These are phyloP conservation scores for Bruchidius siliquastri DNA, from an alignment of 2,888 invertebrate species.

Conservation along the genomic window DNA sequence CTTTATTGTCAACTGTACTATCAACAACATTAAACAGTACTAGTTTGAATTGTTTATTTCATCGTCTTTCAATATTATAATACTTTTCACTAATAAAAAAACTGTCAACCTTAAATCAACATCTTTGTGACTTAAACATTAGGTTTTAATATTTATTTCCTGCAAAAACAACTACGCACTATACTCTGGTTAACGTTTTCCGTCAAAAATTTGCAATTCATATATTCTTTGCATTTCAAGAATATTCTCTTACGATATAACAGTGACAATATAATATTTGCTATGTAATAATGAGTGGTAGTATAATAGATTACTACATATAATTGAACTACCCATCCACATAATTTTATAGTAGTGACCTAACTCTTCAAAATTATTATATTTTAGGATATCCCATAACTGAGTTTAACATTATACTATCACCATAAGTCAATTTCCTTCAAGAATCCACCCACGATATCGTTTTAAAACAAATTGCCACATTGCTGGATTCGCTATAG, in stretches of 20 bases:
- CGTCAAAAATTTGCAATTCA: not conserved
- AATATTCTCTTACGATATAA: not conserved
- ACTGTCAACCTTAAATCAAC: slow-evolving; percentile 46
- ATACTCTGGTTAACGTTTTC: not conserved
- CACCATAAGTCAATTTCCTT: too few relatives aligned
- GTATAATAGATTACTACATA: not conserved
- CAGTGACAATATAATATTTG: not conserved
- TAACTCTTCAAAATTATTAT: too few relatives aligned
- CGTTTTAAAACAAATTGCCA: too few relatives aligned
- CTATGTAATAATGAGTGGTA: not conserved
- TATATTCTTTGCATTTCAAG: not conserved
- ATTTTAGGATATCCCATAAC: too few relatives aligned
- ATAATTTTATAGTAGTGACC: too few relatives aligned
- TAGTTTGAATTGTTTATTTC: slow-evolving; percentile 49
- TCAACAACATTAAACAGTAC: slow-evolving; percentile 49
- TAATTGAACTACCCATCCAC: not conserved
- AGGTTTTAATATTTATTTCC: slow-evolving; percentile 43
- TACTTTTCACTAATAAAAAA: slow-evolving; percentile 50
- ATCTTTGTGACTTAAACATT: slow-evolving; percentile 45
- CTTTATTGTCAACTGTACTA: slow-evolving; percentile 51
- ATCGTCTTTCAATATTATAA: slow-evolving; percentile 49
- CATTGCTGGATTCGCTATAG: not conserved
- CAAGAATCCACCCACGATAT: too few relatives aligned
- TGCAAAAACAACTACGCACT: slow-evolving; percentile 27
- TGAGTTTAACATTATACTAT: too few relatives aligned